These are phyloP conservation scores for Drosophila mercatorum DNA, from an alignment of 2,888 invertebrate species.

Conservation along the genomic window DNA sequence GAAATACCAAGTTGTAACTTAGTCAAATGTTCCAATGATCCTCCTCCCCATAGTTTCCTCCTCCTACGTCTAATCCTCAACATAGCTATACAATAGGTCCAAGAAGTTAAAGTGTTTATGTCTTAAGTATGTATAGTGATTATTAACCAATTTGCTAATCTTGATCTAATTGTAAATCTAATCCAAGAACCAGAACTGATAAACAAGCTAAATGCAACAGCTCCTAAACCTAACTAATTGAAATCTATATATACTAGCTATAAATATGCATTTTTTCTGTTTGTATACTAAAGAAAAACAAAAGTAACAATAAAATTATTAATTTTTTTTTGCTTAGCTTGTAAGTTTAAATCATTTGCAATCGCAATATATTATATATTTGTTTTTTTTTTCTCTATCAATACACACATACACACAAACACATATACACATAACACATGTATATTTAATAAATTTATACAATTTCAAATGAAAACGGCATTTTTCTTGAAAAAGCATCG, in stretches of 20 bases:
- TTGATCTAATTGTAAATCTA: conserved; percentile 36
- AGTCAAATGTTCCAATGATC: conserved; percentile 15
- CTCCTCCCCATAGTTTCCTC: background rate
- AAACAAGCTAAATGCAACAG: conserved; percentile 26
- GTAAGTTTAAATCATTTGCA: conserved; percentile 47
- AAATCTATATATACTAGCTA: conserved; percentile 23
- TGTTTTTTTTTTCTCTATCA: conserved; percentile 42
- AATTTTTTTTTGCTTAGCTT: conserved; percentile 40
- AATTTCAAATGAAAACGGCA: conserved; percentile 26
- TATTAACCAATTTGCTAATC: conserved; percentile 28
- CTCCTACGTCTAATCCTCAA: background rate
- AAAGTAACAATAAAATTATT: conserved; percentile 17
- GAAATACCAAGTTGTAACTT: conserved; percentile 15
- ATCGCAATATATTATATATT: conserved; percentile 39
- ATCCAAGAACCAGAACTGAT: conserved; percentile 57
- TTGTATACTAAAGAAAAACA: conserved; percentile 17
- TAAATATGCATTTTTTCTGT: conserved; percentile 12
- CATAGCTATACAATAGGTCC: conserved; percentile 30
- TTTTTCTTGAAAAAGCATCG: background rate
- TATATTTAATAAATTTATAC: conserved; percentile 61
- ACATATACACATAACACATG: conserved; percentile 19
- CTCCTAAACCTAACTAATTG: conserved; percentile 21
- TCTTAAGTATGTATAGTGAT: conserved; percentile 46
- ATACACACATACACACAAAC: conserved; percentile 15
- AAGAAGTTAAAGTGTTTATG: conserved; percentile 29